A percentile compares a stretch with the other conserved stretches of the same genome.
These are phyloP conservation scores for Aythya fuligula DNA, from an alignment of 2,797 vertebrate species.

Conservation along the genomic window DNA sequence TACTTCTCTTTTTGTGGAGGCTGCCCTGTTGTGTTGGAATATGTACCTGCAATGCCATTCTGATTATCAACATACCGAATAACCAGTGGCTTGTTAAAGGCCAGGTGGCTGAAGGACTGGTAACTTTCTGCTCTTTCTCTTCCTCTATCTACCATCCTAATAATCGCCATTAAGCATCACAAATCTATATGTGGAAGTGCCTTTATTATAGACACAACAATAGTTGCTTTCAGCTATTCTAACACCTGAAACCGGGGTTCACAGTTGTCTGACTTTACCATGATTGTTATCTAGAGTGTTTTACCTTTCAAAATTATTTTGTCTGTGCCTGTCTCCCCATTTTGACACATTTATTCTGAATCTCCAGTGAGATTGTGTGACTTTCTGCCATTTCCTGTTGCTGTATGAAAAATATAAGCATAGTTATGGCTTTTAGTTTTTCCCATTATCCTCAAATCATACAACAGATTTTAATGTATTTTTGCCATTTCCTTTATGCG, in stretches of 20 bases:
- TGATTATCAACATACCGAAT: not conserved
- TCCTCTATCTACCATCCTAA: not conserved
- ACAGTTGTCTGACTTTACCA: not conserved
- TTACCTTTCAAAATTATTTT: conserved; percentile 37
- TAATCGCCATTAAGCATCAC: not conserved
- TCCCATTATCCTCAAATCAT: conserved; percentile 44
- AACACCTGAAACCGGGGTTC: conserved; percentile 17
- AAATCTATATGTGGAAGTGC: conserved; percentile 9
- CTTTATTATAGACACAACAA: conserved; percentile 24
- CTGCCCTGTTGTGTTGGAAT: not conserved
- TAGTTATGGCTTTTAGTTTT: conserved; percentile 17
- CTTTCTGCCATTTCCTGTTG: conserved; percentile 26
- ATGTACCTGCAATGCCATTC: not conserved
- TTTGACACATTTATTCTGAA: conserved; percentile 33
- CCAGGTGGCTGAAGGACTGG: not conserved
- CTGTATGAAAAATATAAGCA: conserved; percentile 3
- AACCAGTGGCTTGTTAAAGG: not conserved
- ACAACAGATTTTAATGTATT: not conserved
- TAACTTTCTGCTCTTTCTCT: not conserved
- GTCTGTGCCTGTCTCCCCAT: conserved; percentile 9
- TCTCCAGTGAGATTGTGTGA: not conserved
- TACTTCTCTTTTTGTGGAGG: conserved; percentile 27
- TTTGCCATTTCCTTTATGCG: not conserved
- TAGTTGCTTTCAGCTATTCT: conserved; percentile 32
- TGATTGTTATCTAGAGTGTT: conserved; percentile 35